These are phyloP conservation scores for Exaiptasia diaphana DNA, from an alignment of 64 coral and sea anemone species.

Conservation along the genomic window DNA sequence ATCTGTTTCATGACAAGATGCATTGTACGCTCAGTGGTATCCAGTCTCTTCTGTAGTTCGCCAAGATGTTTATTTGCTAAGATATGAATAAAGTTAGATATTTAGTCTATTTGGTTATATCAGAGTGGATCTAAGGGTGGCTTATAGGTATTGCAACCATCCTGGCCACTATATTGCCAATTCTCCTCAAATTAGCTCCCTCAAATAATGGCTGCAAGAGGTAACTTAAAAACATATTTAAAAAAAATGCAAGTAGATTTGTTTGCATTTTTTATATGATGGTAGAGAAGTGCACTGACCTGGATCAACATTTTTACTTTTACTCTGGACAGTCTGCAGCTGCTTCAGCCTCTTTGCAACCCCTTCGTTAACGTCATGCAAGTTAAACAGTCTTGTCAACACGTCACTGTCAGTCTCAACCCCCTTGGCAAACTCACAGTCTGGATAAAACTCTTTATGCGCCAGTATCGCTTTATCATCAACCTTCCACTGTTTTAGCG, in stretches of 20 bases:
- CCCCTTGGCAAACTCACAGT: conserved; percentile 68
- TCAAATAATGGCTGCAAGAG: neutral
- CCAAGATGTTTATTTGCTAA: conserved; percentile 10
- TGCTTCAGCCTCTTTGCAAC: conserved; percentile 68
- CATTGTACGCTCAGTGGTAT: conserved; percentile 98
- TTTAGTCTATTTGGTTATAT: too few species aligned
- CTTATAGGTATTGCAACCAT: too few species aligned
- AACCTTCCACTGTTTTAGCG: conserved; percentile 89
- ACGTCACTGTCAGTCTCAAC: conserved; percentile 45
- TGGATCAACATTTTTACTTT: conserved; percentile 43
- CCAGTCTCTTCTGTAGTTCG: conserved; percentile 89
- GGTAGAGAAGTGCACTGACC: conserved; percentile 20
- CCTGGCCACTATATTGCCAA: too few species aligned
- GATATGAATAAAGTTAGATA: neutral
- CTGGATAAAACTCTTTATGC: conserved; percentile 87
- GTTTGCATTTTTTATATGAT: neutral
- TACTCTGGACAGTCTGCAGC: conserved; percentile 74
- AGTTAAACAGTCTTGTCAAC: conserved; percentile 64
- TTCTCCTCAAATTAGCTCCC: neutral
- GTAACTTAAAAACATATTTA: too few species aligned
- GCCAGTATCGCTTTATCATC: conserved; percentile 79
- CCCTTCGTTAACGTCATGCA: conserved; percentile 66
- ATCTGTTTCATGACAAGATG: conserved; percentile 99
- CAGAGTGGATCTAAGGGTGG: too few species aligned
- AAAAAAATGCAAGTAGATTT: conserved; percentile 38